Evolutionary conservation across 2,797 vertebrate species (phyloP).

Genomic region (Gymnopithys bicolor): DNA sequence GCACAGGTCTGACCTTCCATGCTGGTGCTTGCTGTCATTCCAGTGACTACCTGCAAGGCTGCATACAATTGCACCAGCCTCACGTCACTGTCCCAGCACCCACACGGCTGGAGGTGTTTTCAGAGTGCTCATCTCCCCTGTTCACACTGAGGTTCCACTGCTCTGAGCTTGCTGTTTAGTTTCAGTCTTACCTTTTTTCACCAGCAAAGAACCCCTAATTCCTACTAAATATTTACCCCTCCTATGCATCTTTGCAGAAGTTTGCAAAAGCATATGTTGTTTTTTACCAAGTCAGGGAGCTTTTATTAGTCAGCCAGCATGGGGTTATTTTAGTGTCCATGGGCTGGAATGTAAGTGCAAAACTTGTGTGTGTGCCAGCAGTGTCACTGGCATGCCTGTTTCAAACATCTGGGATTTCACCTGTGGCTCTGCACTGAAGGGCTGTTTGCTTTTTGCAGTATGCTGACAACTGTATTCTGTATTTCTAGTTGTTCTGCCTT

Average conservation of each 20-base stretch:
- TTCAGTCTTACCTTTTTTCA: background rate
- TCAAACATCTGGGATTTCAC: background rate
- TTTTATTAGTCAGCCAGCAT: background rate
- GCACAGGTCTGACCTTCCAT: background rate
- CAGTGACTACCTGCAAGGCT: background rate
- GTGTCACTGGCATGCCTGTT: background rate
- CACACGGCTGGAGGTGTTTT: background rate
- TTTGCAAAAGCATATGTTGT: background rate
- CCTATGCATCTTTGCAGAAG: background rate
- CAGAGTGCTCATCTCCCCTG: rapidly evolving
- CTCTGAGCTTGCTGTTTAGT: background rate
- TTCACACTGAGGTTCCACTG: rapidly evolving
- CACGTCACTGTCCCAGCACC: rapidly evolving
- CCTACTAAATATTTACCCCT: background rate
- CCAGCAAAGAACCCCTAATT: background rate
- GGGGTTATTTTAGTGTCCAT: background rate
- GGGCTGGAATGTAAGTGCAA: background rate
- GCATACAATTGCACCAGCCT: background rate
- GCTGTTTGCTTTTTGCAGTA: background rate
- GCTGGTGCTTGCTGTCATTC: background rate
- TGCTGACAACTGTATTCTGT: background rate
- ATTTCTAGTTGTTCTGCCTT: background rate
- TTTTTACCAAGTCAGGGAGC: background rate
- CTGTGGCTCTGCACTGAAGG: background rate
- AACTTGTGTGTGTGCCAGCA: background rate